phyloP scores from a whole-genome alignment of 2,113 vertebrate species.

The Ceratotherium simum region DNA sequence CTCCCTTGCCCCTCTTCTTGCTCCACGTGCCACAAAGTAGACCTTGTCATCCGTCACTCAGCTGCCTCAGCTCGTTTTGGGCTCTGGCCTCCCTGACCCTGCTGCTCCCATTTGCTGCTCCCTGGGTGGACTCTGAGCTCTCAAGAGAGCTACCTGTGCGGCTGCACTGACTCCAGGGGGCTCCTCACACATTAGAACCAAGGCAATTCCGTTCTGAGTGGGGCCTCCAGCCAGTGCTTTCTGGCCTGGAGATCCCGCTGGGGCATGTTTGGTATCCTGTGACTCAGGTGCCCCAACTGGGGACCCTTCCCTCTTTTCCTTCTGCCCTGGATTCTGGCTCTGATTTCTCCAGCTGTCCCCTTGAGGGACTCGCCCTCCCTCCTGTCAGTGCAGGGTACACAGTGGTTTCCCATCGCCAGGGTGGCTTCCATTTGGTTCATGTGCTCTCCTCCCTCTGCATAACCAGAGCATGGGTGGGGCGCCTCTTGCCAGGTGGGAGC shows the following conservation, averaged over 20 bases:
- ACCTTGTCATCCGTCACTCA: neutral
- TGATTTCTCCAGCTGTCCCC: neutral
- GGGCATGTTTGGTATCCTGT: neutral
- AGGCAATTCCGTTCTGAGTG: neutral
- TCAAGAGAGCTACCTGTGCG: neutral
- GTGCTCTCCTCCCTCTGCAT: neutral
- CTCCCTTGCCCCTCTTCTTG: neutral
- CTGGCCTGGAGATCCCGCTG: neutral
- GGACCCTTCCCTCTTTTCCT: neutral
- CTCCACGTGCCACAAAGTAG: neutral
- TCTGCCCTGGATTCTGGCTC: neutral
- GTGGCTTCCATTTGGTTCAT: neutral
- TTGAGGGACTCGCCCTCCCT: neutral
- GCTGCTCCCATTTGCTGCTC: neutral
- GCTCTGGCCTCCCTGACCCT: neutral
- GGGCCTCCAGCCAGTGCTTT: neutral
- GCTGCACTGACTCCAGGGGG: neutral
- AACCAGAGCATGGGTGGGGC: neutral
- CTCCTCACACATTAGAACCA: neutral
- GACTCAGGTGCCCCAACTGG: neutral
- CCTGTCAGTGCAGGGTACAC: accelerated
- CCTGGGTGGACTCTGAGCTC: neutral
- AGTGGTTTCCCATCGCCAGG: neutral
- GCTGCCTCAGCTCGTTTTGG: neutral
- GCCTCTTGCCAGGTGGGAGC: neutral